Evolutionary conservation across 2,888 invertebrate species (phyloP).

Genomic region (Melitaea athalia): DNA sequence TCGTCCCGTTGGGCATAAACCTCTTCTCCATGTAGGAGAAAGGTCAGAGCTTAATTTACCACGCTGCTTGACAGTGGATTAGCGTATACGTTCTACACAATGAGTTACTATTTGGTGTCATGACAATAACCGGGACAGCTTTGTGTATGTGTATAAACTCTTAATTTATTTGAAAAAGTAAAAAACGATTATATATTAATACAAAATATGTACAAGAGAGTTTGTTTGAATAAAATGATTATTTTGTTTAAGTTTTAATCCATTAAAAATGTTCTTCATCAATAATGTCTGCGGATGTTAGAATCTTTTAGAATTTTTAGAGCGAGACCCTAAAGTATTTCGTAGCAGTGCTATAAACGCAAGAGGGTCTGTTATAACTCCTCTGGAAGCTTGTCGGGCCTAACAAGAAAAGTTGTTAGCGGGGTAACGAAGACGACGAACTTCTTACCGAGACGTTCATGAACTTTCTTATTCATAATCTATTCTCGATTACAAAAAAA

Average conservation of each 20-base stretch:
- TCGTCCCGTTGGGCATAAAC: no score
- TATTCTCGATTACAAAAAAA: conserved; percentile 23
- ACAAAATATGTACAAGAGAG: no score
- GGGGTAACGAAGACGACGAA: conserved; percentile 36
- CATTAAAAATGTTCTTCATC: neutral
- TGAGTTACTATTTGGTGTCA: no score
- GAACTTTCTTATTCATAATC: conserved; percentile 40
- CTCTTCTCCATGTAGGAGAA: no score
- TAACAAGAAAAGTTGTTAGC: conserved; percentile 46
- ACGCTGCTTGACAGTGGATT: no score
- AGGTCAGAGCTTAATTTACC: no score
- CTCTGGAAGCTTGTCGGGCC: conserved; percentile 38
- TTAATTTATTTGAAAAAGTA: no score
- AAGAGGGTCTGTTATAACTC: conserved; percentile 41
- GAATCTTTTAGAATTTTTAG: neutral
- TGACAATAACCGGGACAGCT: no score
- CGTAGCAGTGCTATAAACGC: conserved; percentile 29
- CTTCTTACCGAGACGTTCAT: conserved; percentile 31
- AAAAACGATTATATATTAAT: no score
- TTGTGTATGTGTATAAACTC: no score
- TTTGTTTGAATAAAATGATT: no score
- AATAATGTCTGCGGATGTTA: conserved; percentile 5
- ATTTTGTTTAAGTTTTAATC: neutral
- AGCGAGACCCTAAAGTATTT: conserved; percentile 22
- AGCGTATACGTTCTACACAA: no score